Evolutionary conservation across 2,113 vertebrate genomes (phyloP), one percentile per base, ranked within the genome.

Genomic region (Genyomyrus donnyi): DNA sequence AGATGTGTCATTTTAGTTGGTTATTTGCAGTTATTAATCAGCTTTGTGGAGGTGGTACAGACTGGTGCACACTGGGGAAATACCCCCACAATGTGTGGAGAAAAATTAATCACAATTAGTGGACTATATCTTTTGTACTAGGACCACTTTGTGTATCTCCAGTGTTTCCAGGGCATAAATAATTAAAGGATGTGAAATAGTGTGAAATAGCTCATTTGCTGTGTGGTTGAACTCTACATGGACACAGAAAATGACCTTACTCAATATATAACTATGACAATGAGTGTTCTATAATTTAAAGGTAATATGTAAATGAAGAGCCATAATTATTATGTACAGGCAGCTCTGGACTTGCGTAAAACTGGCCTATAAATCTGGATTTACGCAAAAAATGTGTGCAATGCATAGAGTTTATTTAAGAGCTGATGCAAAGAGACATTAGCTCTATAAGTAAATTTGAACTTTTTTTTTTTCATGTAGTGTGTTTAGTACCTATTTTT

Each of bases 1-100:
- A 45, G 90, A 91, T 85, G 89, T 80, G 62, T 91, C 88, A 70
- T 89, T 91, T 91, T 90, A 88, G 92, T 93, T 92, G 91, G 89
- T 88, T 42, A 91, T 93, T 92, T 92, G 92, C 91, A 91, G 92
- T 94, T 93, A 92, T 94, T 93, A 94, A 94, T 95, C 92, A 91
- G 92, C 92, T 93, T 94, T 92, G 93, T 89, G 91, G 39, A 66
- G 48, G 35, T 27, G 85, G 89, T 88, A 90, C 53, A 48, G 85
- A 89, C 91, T 90, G 90, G 89, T 91, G 77, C 70, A 91, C 92
- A 91, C 90, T 21, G 19, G 90, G 89, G 92, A 27, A 89, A 85
- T 88, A 90, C 89, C 91, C 92, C 35, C 91, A 89, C 93, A 91
- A 90, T 94, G 93, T 92, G 91, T 91, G 31, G 88, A 58, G 39